Conservation (phyloP, 2,797 vertebrate species). For the Champsocephalus gunnari region DNA sequence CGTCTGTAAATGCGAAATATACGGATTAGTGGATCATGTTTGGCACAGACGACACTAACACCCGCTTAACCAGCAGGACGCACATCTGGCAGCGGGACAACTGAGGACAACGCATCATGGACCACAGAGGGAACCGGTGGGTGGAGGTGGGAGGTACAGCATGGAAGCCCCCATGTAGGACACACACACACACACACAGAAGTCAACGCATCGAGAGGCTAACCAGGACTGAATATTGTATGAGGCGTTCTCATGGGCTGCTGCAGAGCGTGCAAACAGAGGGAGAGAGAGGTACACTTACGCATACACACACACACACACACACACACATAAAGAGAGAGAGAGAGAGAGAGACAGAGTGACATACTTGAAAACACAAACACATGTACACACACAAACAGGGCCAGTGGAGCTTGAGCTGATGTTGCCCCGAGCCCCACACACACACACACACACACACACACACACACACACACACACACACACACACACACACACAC, state of each 20-base stretch:
- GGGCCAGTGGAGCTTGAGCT: constrained; percentile 82
- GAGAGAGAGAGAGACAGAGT: constrained; percentile 42
- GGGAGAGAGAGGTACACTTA: constrained; percentile 1
- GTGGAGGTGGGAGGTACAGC: constrained; percentile 13
- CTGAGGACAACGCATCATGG: constrained; percentile 63
- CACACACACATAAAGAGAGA: constrained; percentile 34
- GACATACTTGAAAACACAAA: constrained; percentile 75
- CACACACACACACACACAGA: constrained; percentile 26
- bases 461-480: constrained; percentile 25
- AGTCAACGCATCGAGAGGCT: constrained; percentile 61
- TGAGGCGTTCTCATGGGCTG: constrained; percentile 81
- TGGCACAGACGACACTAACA: constrained; percentile 17
- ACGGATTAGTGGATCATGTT: constrained; percentile 21
- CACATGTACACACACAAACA: constrained; percentile 75
- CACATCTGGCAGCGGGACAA: constrained; percentile 60
- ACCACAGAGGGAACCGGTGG: constrained; percentile 22
- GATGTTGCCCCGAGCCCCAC: constrained; percentile 79
- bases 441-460: too few relatives aligned
- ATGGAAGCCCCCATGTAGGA: constrained; percentile 55
- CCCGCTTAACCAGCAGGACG: constrained; percentile 26
- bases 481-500: constrained; percentile 23
- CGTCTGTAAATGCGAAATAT: constrained; percentile 11
- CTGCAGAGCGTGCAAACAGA: constrained; percentile 66
- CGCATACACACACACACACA: constrained; percentile 4
- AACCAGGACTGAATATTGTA: constrained; percentile 85